phyloP scores from a whole-genome alignment of 2,888 invertebrate species.

The Chrysolina haemoptera region DNA sequence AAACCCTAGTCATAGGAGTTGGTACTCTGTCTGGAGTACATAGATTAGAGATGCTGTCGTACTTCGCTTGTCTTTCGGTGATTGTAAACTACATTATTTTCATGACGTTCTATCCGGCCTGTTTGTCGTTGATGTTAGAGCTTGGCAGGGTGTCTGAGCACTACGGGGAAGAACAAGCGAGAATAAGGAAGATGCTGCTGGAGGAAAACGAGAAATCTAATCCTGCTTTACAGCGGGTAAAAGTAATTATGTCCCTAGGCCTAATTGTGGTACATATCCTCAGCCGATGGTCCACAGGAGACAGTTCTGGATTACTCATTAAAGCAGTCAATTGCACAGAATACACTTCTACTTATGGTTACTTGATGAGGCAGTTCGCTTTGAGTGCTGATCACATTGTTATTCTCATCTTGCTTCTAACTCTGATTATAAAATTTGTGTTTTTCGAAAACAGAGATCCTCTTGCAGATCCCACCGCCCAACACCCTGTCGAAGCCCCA shows the following conservation, averaged over 20 bases:
- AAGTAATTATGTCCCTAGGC: slow-evolving; percentile 95
- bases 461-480: slow-evolving; percentile 41
- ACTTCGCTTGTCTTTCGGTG: slow-evolving; percentile 92
- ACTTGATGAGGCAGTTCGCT: slow-evolving; percentile 65
- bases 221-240: slow-evolving; percentile 93
- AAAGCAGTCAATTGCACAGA: slow-evolving; percentile 52
- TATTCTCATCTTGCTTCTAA: slow-evolving; percentile 85
- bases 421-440: slow-evolving; percentile 90
- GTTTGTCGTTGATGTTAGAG: slow-evolving; percentile 90
- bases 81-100: slow-evolving; percentile 94
- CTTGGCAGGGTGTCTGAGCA: slow-evolving; percentile 67
- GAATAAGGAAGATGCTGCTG: slow-evolving; percentile 67
- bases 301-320: slow-evolving; percentile 26
- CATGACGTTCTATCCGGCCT: slow-evolving; percentile 95
- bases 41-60: slow-evolving; percentile 89
- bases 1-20: slow-evolving; percentile 90
- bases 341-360: slow-evolving; percentile 58
- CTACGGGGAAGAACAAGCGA: slow-evolving; percentile 58
- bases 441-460: slow-evolving; percentile 83
- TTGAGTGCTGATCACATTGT: slow-evolving; percentile 92
- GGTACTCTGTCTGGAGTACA: slow-evolving; percentile 92
- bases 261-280: slow-evolving; percentile 90
- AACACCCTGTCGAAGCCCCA: slow-evolving; percentile 21
- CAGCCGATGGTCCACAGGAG: slow-evolving; percentile 68
- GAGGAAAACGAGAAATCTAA: slow-evolving; percentile 90